Percentiles rank a stretch among this genome's conserved stretches.
These are phyloP conservation scores for Battus philenor DNA, from an alignment of 1,140 invertebrate species.

Conservation along the genomic window DNA sequence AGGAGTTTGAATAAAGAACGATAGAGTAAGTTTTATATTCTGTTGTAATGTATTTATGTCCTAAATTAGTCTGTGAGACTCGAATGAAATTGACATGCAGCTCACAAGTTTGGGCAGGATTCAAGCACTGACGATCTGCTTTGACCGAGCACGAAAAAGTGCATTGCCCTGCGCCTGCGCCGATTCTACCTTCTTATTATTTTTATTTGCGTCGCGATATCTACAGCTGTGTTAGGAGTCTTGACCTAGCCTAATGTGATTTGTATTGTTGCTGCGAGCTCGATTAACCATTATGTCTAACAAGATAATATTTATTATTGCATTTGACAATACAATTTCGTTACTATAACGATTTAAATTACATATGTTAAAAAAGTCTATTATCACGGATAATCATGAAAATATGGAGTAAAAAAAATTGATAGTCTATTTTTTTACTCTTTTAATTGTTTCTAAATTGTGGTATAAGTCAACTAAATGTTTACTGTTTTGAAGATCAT, in stretches of 20 bases:
- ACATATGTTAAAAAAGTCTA: too few relatives aligned
- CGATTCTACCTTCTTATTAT: conserved; percentile 42
- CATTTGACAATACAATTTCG: too few relatives aligned
- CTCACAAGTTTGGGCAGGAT: conserved; percentile 39
- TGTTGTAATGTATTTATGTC: conserved; percentile 16
- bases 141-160: conserved; percentile 67
- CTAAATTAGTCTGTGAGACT: conserved; percentile 20
- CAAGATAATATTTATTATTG: too few relatives aligned
- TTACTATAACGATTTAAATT: too few relatives aligned
- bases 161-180: conserved; percentile 52
- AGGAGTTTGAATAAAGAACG: conserved; percentile 9
- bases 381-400: too few relatives aligned
- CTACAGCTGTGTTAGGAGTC: conserved; percentile 63
- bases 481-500: too few relatives aligned
- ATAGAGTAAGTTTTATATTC: neutral
- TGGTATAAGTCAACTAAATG: too few relatives aligned
- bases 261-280: conserved; percentile 41
- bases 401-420: too few relatives aligned
- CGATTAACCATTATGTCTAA: conserved; percentile 21
- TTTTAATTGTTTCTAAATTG: too few relatives aligned
- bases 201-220: conserved; percentile 45
- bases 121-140: conserved; percentile 45
- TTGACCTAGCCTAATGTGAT: conserved; percentile 69
- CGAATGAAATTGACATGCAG: conserved; percentile 43
- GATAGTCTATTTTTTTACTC: too few relatives aligned